Percentiles rank a stretch among this genome's conserved stretches.
Evolutionary conservation across 2,888 invertebrate genomes (phyloP).

Genomic region (Belgica antarctica): DNA sequence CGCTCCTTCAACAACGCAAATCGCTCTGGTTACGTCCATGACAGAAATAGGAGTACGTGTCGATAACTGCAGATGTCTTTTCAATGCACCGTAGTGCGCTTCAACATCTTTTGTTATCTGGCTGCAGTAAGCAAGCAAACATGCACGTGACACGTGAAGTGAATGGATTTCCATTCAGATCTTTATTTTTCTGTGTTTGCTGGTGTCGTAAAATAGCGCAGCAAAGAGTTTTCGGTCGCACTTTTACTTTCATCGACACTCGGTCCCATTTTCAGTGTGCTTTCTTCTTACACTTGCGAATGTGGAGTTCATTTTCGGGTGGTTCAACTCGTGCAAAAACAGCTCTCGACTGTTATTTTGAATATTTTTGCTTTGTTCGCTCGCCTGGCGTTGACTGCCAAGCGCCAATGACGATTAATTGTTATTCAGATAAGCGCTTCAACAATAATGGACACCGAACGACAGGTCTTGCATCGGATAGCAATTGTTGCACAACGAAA

Average conservation of each 20-base stretch:
- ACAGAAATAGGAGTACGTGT: neutral
- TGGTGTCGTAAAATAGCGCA: no score
- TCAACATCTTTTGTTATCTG: neutral
- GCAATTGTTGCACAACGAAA: no score
- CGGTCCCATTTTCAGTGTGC: neutral
- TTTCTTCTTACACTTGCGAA: neutral
- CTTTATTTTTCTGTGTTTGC: neutral
- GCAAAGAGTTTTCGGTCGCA: neutral
- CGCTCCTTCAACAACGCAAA: neutral
- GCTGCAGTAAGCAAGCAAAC: neutral
- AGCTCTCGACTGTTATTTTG: no score
- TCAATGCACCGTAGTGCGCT: no score
- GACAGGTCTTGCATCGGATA: neutral
- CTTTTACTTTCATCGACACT: neutral
- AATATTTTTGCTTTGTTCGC: neutral
- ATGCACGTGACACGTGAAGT: neutral
- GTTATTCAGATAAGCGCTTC: neutral
- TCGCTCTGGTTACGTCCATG: no score
- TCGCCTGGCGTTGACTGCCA: neutral
- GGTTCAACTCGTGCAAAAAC: neutral
- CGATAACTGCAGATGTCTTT: neutral
- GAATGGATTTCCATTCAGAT: neutral
- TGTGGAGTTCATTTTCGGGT: slow-evolving; percentile 10
- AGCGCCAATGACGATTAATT: neutral
- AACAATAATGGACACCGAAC: neutral